Percentiles rank a stretch among this genome's conserved stretches.
These are phyloP conservation scores for Callipepla squamata DNA, from an alignment of 2,113 vertebrate genomes.

Conservation along the genomic window DNA sequence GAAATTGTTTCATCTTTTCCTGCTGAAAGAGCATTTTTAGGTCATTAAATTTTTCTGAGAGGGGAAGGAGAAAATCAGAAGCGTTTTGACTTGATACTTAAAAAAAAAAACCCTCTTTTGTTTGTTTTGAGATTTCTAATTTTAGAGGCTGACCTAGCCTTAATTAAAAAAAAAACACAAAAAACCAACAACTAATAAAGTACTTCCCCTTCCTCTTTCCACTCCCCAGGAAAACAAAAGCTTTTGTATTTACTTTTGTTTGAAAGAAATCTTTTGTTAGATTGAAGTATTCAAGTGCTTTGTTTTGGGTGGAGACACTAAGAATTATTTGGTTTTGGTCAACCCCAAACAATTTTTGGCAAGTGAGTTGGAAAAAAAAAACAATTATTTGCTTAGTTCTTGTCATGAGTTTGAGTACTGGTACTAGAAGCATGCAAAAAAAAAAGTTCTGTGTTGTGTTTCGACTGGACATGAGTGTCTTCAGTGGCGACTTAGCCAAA, in stretches of 20 bases:
- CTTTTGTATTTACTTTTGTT: conserved; percentile 45
- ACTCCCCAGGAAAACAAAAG: conserved; percentile 48
- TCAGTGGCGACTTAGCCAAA: background rate
- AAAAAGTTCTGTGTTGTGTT: background rate
- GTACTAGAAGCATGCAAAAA: background rate
- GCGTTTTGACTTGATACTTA: background rate
- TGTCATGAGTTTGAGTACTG: conserved; percentile 4
- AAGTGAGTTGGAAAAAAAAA: conserved; percentile 20
- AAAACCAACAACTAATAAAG: background rate
- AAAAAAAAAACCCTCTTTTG: rapidly evolving
- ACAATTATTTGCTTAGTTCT: conserved; percentile 2
- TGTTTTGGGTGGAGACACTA: background rate
- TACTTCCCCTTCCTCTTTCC: conserved; percentile 33
- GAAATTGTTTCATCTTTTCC: background rate
- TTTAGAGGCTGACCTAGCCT: conserved; percentile 26
- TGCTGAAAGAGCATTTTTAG: background rate
- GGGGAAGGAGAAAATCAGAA: background rate
- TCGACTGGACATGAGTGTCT: background rate
- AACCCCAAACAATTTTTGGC: background rate
- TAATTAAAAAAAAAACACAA: conserved; percentile 18
- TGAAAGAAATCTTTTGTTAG: conserved; percentile 31
- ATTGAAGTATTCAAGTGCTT: conserved; percentile 5
- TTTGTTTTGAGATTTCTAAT: conserved; percentile 37
- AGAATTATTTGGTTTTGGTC: conserved; percentile 32
- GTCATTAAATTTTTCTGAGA: background rate